These are phyloP conservation scores for Venustaconcha ellipsiformis DNA, from an alignment of 1,140 invertebrate species.

Conservation along the genomic window DNA sequence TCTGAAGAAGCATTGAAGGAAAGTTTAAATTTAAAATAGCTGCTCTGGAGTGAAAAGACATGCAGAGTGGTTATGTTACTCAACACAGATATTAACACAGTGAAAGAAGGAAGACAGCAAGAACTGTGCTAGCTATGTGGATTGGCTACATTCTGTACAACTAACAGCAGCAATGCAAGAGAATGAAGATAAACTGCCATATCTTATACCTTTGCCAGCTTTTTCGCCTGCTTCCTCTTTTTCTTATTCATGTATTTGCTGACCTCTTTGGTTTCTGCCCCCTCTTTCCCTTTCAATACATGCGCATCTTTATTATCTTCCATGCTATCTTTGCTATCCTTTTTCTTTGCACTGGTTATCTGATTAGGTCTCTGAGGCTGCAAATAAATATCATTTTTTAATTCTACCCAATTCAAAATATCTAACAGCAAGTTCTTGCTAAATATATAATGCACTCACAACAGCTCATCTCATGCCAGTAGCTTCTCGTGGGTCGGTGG, in stretches of 20 bases:
- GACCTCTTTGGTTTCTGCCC: slow-evolving; percentile 36
- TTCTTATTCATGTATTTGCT: slow-evolving; percentile 69
- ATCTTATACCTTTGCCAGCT: slow-evolving; percentile 39
- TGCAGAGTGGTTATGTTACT: no score
- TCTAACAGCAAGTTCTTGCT: background rate
- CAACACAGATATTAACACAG: no score
- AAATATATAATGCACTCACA: background rate
- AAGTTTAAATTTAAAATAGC: no score
- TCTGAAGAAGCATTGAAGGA: no score
- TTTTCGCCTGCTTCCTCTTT: slow-evolving; percentile 60
- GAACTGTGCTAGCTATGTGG: no score
- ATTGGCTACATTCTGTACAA: background rate
- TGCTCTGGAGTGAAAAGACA: no score
- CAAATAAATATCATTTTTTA: background rate
- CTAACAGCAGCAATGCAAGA: background rate
- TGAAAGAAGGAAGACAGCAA: no score
- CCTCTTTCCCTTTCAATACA: slow-evolving; percentile 30
- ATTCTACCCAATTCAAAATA: background rate
- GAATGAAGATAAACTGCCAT: background rate
- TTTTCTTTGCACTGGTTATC: slow-evolving; percentile 41
- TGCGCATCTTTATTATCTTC: slow-evolving; percentile 23
- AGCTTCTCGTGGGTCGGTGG: no score
- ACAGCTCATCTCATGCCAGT: no score
- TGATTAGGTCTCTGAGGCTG: slow-evolving; percentile 57
- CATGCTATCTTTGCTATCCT: slow-evolving; percentile 31